Evolutionary conservation across 1,140 invertebrate genomes (phyloP).

Genomic region (Leptonema lineaticorne): DNA sequence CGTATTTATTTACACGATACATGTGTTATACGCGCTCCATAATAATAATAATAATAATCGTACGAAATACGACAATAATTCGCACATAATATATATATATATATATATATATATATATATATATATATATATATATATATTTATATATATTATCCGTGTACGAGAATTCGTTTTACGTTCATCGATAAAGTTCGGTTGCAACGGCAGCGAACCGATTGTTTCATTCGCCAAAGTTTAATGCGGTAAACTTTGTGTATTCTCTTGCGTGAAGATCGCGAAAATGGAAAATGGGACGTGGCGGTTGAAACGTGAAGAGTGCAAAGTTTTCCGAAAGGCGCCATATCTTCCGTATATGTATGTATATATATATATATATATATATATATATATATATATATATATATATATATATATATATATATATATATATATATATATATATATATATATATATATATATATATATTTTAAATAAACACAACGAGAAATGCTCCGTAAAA

Average conservation of each 20-base stretch:
- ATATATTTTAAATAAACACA: too few relatives aligned
- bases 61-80: too few relatives aligned
- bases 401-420: too few relatives aligned
- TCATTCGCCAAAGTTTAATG: conserved; percentile 29
- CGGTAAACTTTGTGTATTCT: not conserved
- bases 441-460: too few relatives aligned
- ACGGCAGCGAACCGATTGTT: conserved; percentile 22
- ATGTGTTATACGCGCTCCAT: too few relatives aligned
- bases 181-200: conserved; percentile 28
- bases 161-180: conserved; percentile 13
- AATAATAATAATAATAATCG: too few relatives aligned
- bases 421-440: too few relatives aligned
- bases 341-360: conserved; percentile 1
- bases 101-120: not conserved
- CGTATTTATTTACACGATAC: too few relatives aligned
- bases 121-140: not conserved
- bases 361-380: too few relatives aligned
- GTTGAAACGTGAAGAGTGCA: conserved; percentile 10
- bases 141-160: not conserved
- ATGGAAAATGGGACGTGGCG: not conserved
- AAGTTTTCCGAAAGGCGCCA: conserved; percentile 13
- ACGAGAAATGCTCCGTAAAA: too few relatives aligned
- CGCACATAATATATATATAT: not conserved
- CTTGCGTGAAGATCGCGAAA: too few relatives aligned
- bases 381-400: too few relatives aligned